Conservation (phyloP, 2,888 invertebrate species). For the Mimumesa dahlbomi region DNA sequence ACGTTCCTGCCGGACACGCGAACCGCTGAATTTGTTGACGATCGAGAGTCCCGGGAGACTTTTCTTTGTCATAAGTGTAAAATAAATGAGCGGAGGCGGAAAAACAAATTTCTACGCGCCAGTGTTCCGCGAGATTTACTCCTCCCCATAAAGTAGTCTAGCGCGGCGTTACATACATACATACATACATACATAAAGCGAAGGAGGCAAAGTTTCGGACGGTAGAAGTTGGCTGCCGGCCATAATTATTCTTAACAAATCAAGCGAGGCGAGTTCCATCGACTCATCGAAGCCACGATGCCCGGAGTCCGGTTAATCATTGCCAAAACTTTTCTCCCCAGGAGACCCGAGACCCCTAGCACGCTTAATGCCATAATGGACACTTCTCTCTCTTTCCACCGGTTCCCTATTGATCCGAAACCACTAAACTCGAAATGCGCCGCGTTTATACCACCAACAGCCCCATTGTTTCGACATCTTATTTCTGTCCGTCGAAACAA, state of each 20-base stretch:
- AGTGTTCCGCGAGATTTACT: no score
- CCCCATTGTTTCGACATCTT: constrained; percentile 10
- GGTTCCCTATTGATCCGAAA: constrained; percentile 61
- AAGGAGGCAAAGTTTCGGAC: constrained; percentile 22
- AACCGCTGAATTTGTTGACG: no score
- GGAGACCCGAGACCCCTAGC: constrained; percentile 66
- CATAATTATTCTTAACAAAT: constrained; percentile 58
- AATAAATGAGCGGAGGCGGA: no score
- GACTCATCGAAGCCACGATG: constrained; percentile 54
- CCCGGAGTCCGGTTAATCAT: constrained; percentile 74
- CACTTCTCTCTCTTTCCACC: constrained; percentile 58
- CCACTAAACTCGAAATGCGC: constrained; percentile 31
- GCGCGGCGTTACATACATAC: no score
- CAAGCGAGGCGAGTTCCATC: constrained; percentile 51
- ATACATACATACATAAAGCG: background rate
- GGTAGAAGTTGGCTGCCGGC: constrained; percentile 23
- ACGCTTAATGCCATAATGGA: constrained; percentile 74
- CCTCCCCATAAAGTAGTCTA: no score
- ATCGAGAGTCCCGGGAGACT: background rate
- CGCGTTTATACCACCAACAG: constrained; percentile 3
- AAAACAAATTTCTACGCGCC: no score
- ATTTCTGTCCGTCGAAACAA: background rate
- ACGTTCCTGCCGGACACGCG: no score
- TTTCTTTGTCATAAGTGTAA: background rate
- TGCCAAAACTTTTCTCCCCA: constrained; percentile 74